phyloP scores from a whole-genome alignment of 2,888 invertebrate genomes.

The Oscheius sp. region DNA sequence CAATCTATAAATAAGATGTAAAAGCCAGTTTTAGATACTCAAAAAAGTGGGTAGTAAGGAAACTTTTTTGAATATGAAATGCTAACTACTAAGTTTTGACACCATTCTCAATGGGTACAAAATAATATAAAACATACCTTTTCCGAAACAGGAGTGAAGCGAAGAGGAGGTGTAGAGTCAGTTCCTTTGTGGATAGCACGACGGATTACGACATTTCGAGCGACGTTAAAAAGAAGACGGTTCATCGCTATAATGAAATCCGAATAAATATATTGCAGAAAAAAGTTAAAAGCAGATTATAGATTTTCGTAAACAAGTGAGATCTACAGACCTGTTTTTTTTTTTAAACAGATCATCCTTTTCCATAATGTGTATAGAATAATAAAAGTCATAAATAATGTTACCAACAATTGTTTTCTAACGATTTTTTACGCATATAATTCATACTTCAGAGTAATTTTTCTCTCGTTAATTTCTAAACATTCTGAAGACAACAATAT shows the following conservation, averaged over 20 bases:
- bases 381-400: too few species aligned
- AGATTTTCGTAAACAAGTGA: too few species aligned
- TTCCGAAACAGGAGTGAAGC: slow-evolving; percentile 51
- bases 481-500: not conserved
- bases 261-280: not conserved
- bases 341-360: too few species aligned
- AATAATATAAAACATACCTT: slow-evolving; percentile 38
- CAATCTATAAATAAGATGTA: slow-evolving; percentile 39
- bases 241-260: slow-evolving; percentile 36
- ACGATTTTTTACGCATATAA: too few species aligned
- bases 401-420: too few species aligned
- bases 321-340: too few species aligned
- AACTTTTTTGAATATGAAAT: not conserved
- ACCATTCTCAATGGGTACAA: not conserved
- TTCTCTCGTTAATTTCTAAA: too few species aligned
- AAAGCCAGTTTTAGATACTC: not conserved
- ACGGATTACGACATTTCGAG: slow-evolving; percentile 42
- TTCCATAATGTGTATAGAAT: too few species aligned
- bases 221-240: slow-evolving; percentile 45
- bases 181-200: slow-evolving; percentile 60
- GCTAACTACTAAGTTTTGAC: not conserved
- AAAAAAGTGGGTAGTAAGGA: slow-evolving; percentile 1
- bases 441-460: too few species aligned
- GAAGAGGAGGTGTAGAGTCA: slow-evolving; percentile 59
- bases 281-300: too few species aligned